phyloP scores from a whole-genome alignment of 2,888 invertebrate genomes.

The Atethmia centrago region DNA sequence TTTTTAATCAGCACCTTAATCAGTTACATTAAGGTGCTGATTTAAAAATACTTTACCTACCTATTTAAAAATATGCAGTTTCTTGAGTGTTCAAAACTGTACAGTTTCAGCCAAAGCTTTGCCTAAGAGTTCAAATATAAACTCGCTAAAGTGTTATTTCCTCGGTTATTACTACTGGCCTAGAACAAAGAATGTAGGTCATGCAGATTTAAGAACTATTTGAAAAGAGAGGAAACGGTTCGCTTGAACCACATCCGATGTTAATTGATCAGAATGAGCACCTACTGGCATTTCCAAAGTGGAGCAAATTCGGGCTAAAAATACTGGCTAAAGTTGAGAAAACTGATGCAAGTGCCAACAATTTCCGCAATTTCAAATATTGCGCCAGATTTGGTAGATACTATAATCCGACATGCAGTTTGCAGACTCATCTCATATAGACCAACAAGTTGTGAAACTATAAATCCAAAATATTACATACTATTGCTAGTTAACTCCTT shows the following conservation, averaged over 20 bases:
- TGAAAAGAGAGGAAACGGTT: slow-evolving; percentile 35
- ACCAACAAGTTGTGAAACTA: neutral
- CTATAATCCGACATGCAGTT: neutral
- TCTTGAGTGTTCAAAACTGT: neutral
- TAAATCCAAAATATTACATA: neutral
- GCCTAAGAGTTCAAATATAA: slow-evolving; percentile 5
- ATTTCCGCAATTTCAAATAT: slow-evolving; percentile 12
- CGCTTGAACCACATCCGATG: slow-evolving; percentile 30
- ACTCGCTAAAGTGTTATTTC: slow-evolving; percentile 36
- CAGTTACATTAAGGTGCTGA: no score
- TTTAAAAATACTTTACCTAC: no score
- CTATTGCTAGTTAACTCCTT: neutral
- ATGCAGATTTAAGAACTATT: slow-evolving; percentile 43
- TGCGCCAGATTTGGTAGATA: slow-evolving; percentile 5
- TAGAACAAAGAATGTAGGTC: slow-evolving; percentile 49
- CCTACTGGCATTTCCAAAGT: slow-evolving; percentile 36
- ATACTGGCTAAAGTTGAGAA: slow-evolving; percentile 37
- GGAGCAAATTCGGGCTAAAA: slow-evolving; percentile 39
- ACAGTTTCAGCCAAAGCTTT: neutral
- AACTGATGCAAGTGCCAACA: slow-evolving; percentile 31
- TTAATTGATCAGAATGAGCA: slow-evolving; percentile 40
- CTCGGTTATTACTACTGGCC: slow-evolving; percentile 14
- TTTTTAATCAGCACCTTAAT: neutral
- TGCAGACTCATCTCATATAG: neutral
- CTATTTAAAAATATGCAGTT: neutral